A percentile compares a stretch with the other conserved stretches of the same genome.
Evolutionary conservation across 1,140 invertebrate species (phyloP).

Genomic region (Pseudomyrmex sp.): DNA sequence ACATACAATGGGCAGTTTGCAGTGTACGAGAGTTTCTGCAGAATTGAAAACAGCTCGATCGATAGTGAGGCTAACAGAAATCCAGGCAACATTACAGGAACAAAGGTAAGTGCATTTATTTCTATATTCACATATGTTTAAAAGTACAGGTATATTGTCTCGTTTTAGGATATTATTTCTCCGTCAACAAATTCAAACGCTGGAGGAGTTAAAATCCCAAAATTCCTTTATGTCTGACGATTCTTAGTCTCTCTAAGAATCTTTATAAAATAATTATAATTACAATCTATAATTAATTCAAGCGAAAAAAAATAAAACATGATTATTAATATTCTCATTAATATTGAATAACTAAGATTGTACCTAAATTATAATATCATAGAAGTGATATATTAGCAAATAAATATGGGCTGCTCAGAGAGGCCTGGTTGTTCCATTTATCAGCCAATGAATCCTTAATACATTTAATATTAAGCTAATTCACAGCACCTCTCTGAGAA

Average conservation of each 20-base stretch:
- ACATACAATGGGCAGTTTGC: constrained; percentile 93
- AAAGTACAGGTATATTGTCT: neutral
- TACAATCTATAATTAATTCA: constrained; percentile 85
- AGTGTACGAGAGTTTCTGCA: constrained; percentile 96
- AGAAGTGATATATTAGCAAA: constrained; percentile 83
- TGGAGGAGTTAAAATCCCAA: constrained; percentile 96
- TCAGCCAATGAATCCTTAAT: constrained; percentile 79
- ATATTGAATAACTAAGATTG: constrained; percentile 86
- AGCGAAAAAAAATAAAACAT: constrained; percentile 84
- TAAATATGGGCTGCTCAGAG: constrained; percentile 81
- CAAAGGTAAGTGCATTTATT: constrained; percentile 91
- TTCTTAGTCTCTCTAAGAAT: constrained; percentile 86
- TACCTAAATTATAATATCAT: constrained; percentile 85
- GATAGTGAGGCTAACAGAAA: constrained; percentile 97
- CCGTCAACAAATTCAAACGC: constrained; percentile 94
- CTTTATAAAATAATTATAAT: constrained; percentile 85
- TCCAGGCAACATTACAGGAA: constrained; percentile 98
- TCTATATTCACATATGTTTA: neutral
- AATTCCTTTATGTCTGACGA: constrained; percentile 95
- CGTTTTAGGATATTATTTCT: constrained; percentile 94
- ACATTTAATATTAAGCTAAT: constrained; percentile 73
- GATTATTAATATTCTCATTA: constrained; percentile 86
- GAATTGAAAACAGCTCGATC: constrained; percentile 97
- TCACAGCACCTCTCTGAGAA: constrained; percentile 79
- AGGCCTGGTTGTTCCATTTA: constrained; percentile 75